Conservation (phyloP, 2,888 invertebrate species). For the Syrista parreyssii region DNA sequence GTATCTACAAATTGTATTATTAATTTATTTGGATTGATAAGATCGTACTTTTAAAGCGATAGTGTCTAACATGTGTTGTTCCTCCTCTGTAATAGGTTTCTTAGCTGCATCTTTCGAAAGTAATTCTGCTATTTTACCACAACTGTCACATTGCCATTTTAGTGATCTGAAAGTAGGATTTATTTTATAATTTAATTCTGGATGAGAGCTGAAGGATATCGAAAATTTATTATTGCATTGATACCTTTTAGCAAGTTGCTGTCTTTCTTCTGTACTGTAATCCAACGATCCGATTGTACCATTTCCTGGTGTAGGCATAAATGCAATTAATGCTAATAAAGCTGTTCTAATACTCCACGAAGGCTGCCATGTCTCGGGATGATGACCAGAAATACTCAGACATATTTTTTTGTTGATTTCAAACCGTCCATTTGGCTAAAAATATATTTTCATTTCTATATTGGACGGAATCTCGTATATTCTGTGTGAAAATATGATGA, state of each 20-base stretch:
- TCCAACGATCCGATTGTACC: conserved; percentile 93
- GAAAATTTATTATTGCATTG: too few relatives aligned
- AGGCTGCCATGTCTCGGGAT: conserved; percentile 98
- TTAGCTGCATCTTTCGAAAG: conserved; percentile 64
- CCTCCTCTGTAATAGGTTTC: conserved; percentile 68
- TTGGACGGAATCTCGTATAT: too few relatives aligned
- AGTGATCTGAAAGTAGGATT: conserved; percentile 66
- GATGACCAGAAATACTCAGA: conserved; percentile 93
- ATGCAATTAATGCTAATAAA: conserved; percentile 89
- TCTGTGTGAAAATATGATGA: background rate
- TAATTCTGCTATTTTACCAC: conserved; percentile 72
- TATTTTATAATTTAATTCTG: too few relatives aligned
- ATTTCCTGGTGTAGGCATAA: conserved; percentile 91
- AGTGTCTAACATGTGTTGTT: conserved; percentile 68
- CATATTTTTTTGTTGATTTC: conserved; percentile 95
- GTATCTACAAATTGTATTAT: background rate
- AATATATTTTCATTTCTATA: conserved; percentile 25
- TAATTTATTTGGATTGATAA: conserved; percentile 1
- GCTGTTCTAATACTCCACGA: conserved; percentile 97
- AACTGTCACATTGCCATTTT: conserved; percentile 73
- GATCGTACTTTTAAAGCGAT: conserved; percentile 68
- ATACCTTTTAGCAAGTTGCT: conserved; percentile 81
- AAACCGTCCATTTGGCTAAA: conserved; percentile 91
- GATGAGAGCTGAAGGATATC: too few relatives aligned
- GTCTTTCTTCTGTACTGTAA: conserved; percentile 86